Evolutionary conservation across 2,797 vertebrate species (phyloP).

Genomic region (Dendrocincla tyrannina): DNA sequence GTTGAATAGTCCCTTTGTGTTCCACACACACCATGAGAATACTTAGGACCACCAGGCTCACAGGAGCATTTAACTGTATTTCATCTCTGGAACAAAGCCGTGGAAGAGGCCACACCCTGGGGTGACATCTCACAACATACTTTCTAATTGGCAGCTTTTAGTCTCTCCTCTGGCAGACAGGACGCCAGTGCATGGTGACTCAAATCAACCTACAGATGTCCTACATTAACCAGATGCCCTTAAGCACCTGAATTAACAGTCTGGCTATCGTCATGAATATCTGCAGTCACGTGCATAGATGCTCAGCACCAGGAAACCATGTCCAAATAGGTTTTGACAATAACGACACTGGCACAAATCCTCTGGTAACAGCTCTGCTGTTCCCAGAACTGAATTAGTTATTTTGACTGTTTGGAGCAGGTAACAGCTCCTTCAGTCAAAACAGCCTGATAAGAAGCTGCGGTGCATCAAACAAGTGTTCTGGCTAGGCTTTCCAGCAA

Average conservation of each 20-base stretch:
- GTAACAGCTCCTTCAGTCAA: neutral
- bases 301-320: neutral
- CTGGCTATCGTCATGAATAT: neutral
- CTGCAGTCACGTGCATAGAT: neutral
- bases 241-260: neutral
- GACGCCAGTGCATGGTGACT: rapidly evolving
- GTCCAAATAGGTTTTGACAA: neutral
- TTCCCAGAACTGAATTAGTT: neutral
- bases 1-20: neutral
- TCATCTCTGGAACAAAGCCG: neutral
- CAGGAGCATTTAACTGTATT: neutral
- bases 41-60: neutral
- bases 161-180: neutral
- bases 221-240: neutral
- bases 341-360: neutral
- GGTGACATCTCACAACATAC: neutral
- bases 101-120: neutral
- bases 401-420: neutral
- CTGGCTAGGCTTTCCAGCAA: neutral
- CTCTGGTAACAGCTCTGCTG: neutral
- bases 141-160: neutral
- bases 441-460: neutral
- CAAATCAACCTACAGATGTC: neutral
- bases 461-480: rapidly evolving
- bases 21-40: neutral